A percentile compares a stretch with the other conserved stretches of the same genome.
Evolutionary conservation across 2,888 invertebrate species (phyloP).

Genomic region (Cephus nigrinus): DNA sequence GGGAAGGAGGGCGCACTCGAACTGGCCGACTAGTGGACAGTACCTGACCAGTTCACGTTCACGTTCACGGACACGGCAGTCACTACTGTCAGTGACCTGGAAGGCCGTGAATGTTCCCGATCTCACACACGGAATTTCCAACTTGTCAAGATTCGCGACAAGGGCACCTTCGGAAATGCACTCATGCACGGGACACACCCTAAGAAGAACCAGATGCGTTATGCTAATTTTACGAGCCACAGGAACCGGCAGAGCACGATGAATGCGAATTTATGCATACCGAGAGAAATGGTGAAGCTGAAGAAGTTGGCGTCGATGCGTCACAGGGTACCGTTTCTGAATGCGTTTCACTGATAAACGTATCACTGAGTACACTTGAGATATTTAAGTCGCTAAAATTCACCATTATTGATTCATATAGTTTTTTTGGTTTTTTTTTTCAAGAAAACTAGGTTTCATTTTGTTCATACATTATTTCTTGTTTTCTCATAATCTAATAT

Average conservation of each 20-base stretch:
- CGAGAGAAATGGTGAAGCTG: background rate
- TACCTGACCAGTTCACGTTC: constrained; percentile 52
- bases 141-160: background rate
- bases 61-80: constrained; percentile 50
- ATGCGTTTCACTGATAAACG: constrained; percentile 9
- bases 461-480: background rate
- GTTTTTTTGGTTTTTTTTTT: background rate
- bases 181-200: constrained; percentile 6
- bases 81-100: constrained; percentile 58
- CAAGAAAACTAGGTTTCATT: background rate
- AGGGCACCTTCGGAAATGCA: constrained; percentile 6
- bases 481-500: background rate
- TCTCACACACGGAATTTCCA: constrained; percentile 12
- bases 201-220: background rate
- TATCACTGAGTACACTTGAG: background rate
- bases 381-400: background rate
- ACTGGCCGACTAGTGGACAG: constrained; percentile 46
- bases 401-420: background rate
- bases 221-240: constrained; percentile 6
- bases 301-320: constrained; percentile 9
- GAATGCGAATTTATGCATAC: background rate
- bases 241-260: background rate
- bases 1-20: constrained; percentile 48
- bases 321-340: constrained; percentile 31
- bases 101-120: constrained; percentile 36